phyloP scores from a whole-genome alignment of 1,140 invertebrate genomes.

The Carposina sasakii region DNA sequence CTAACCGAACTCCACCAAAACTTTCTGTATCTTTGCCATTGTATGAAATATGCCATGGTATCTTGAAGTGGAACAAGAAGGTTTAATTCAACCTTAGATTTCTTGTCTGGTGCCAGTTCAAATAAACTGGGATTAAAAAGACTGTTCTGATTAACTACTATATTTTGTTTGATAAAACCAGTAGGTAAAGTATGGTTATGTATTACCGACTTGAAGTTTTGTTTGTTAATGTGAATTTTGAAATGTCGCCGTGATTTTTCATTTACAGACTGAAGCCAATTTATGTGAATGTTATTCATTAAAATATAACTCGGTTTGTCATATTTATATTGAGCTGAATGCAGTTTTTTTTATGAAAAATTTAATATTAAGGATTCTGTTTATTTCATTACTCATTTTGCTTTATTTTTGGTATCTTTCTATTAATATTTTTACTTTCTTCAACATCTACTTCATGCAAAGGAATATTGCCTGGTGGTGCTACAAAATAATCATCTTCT shows the following conservation, averaged over 20 bases:
- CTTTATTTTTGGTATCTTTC: conserved; percentile 32
- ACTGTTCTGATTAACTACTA: no score
- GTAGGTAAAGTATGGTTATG: no score
- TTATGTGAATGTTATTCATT: conserved; percentile 43
- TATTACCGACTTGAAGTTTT: no score
- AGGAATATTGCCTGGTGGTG: conserved; percentile 86
- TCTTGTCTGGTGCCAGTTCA: conserved; percentile 18
- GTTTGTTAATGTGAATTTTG: no score
- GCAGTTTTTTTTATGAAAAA: conserved; percentile 48
- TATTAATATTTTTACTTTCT: no score
- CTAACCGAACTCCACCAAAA: conserved; percentile 86
- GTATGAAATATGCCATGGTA: conserved; percentile 75
- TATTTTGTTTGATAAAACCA: no score
- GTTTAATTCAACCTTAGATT: conserved; percentile 30
- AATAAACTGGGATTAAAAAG: no score
- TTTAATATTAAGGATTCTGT: conserved; percentile 36
- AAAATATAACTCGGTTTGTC: conserved; percentile 43
- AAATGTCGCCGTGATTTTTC: conserved; percentile 40
- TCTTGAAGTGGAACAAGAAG: conserved; percentile 44
- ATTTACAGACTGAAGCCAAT: conserved; percentile 46
- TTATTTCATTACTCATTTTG: conserved; percentile 65
- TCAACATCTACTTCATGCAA: conserved; percentile 72
- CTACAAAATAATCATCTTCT: conserved; percentile 92
- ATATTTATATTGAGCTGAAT: conserved; percentile 32
- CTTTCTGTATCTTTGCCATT: conserved; percentile 82